Percentiles rank a stretch among this genome's conserved stretches.
Conservation (phyloP, 2,113 vertebrate species). For the Acrocephalus kingi region DNA sequence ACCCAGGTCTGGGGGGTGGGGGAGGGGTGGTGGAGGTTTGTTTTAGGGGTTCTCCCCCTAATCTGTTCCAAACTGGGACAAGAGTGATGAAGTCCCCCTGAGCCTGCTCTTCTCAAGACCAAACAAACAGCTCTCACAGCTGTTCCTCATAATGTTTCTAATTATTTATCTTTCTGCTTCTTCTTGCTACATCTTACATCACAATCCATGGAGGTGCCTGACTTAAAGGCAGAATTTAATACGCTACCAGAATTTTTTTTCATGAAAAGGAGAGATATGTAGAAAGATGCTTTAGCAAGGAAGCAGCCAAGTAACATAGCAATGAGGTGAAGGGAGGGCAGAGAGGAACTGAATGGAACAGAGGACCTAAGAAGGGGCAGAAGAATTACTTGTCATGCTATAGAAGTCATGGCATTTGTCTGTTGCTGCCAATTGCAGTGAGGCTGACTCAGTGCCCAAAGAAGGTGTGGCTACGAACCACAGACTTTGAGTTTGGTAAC, state of each 20-base stretch:
- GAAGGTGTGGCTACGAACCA: not conserved
- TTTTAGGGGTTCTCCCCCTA: too few relatives aligned
- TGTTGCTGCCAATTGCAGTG: not conserved
- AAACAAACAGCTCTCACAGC: not conserved
- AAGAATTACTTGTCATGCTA: not conserved
- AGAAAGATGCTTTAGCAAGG: not conserved
- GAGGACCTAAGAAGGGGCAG: not conserved
- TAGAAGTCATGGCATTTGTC: not conserved
- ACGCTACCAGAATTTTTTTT: not conserved
- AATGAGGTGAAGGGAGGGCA: not conserved
- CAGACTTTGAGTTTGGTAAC: not conserved
- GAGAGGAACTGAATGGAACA: not conserved
- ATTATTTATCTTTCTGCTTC: not conserved
- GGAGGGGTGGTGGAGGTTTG: too few relatives aligned
- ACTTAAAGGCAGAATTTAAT: not conserved
- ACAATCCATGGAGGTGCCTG: not conserved
- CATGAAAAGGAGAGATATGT: not conserved
- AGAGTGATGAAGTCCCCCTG: too few relatives aligned
- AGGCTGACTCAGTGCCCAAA: not conserved
- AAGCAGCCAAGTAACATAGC: not conserved
- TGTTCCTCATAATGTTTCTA: not conserved
- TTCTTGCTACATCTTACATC: not conserved
- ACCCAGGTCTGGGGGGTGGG: too few relatives aligned
- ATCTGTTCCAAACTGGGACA: too few relatives aligned
- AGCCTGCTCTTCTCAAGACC: not conserved